Conservation (phyloP, 1,140 invertebrate genomes). For the Drosophila arawakana region DNA sequence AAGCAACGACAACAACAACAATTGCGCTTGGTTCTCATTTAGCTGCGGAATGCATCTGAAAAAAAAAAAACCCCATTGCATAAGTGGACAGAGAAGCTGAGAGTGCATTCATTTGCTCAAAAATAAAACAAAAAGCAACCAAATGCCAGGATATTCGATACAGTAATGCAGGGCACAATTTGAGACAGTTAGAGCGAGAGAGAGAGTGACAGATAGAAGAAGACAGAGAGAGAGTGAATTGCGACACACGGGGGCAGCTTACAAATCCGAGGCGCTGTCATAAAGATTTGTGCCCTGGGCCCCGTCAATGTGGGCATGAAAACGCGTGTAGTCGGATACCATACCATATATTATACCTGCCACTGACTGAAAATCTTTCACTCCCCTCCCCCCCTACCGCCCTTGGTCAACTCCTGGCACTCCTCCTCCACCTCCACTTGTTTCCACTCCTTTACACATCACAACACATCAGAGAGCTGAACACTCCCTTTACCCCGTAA, state of each 20-base stretch:
- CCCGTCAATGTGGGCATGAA: constrained; percentile 69
- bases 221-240: not conserved
- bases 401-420: too few relatives aligned
- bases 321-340: constrained; percentile 63
- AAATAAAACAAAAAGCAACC: not conserved
- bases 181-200: not conserved
- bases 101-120: constrained; percentile 8
- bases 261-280: constrained; percentile 66
- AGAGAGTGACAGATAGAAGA: not conserved
- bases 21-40: constrained; percentile 43
- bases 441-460: not conserved
- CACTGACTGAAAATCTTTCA: constrained; percentile 55
- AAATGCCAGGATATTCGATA: constrained; percentile 74
- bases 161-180: constrained; percentile 56
- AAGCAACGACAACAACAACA: constrained; percentile 22
- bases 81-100: constrained; percentile 26
- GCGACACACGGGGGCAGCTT: constrained; percentile 25
- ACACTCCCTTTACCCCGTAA: not conserved
- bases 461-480: not conserved
- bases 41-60: constrained; percentile 46
- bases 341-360: constrained; percentile 58
- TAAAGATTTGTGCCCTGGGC: constrained; percentile 65
- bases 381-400: constrained; percentile 17
- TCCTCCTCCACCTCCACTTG: not conserved
- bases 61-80: constrained; percentile 23